Evolutionary conservation across 2,888 invertebrate genomes (phyloP), one percentile per base, ranked within the genome.

Genomic region (Oligia latruncula): DNA sequence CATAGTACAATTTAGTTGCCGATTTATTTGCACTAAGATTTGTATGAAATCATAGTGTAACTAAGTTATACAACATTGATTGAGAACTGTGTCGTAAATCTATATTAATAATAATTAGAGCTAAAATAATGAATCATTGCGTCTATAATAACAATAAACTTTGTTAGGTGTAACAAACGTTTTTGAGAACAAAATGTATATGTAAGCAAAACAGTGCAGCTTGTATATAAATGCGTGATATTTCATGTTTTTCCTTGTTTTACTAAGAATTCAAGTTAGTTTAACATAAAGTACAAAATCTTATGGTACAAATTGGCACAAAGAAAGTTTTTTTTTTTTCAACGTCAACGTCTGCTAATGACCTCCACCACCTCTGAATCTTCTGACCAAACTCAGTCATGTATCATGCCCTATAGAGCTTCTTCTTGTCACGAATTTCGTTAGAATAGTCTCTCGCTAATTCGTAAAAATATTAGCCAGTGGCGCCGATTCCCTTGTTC

Each of bases 121-220:
- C 40, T 76, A 79, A 79, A 80, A 64, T 75, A 46, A 74, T 85
- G 76, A 83, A 67, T 87, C 77, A 85, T 66, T 35, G 40, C 29
- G 43, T 58, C 35, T 74, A n/a, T 62, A 74, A 75, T 74, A 87
- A 75, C 62, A 87, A 64, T 78, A 46, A 76, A 80, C 55, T 78
- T 15, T 68, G 43, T 65, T 58, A 75, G 64, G 58, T 64, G 23
- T 20, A 71, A 46, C n/a, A 67, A 81, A 79, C 62, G 40, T 67
- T 74, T 82, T 81, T 58, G 58, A 72, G 64, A 77, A 55, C 0
- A 35, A 2, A 17, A 0, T 73, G 72, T 83, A 62, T 79, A 58
- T 49, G 40, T 79, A 11, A 73, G 29, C 46, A 74, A 62, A 62
- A 68, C 52, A 43, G 20, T n/a, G 40, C 29, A 29, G 29, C 13